Evolutionary conservation across 2,888 invertebrate genomes (phyloP).

Genomic region (Ephialtes manifestator): DNA sequence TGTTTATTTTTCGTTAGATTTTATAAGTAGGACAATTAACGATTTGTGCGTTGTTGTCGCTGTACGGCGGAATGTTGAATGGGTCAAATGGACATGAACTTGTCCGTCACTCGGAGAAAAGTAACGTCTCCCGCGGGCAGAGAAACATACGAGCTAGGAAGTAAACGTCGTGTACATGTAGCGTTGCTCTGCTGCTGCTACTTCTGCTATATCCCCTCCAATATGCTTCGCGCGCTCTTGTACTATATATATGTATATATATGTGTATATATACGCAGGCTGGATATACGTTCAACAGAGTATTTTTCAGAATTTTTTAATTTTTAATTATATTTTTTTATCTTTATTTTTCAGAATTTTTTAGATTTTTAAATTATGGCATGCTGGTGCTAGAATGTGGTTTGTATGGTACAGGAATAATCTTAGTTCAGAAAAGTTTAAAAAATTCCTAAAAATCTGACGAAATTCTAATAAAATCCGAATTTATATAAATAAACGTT

Average conservation of each 20-base stretch:
- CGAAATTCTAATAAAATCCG: too few species aligned
- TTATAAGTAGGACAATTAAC: conserved; percentile 47
- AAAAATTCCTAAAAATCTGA: too few species aligned
- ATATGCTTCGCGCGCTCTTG: background rate
- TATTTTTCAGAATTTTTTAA: too few species aligned
- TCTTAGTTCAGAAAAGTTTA: too few species aligned
- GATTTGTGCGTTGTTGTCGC: conserved; percentile 27
- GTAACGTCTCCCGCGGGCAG: conserved; percentile 73
- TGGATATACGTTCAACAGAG: too few species aligned
- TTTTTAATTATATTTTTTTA: too few species aligned
- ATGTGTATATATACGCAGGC: too few species aligned
- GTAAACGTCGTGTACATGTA: conserved; percentile 42
- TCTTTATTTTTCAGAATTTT: too few species aligned
- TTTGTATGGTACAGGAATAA: too few species aligned
- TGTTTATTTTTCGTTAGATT: conserved; percentile 56
- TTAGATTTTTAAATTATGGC: too few species aligned
- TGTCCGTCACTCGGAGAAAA: conserved; percentile 77
- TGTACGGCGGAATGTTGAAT: conserved; percentile 42
- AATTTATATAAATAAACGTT: too few species aligned
- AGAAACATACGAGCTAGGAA: conserved; percentile 68
- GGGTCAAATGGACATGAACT: conserved; percentile 73
- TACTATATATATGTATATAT: background rate
- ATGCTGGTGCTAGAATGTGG: too few species aligned
- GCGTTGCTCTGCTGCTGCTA: conserved; percentile 4
- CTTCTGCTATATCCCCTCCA: background rate